Percentiles rank a stretch among this genome's conserved stretches.
Evolutionary conservation across 2,113 vertebrate species (phyloP).

Genomic region (Xerus inauris): DNA sequence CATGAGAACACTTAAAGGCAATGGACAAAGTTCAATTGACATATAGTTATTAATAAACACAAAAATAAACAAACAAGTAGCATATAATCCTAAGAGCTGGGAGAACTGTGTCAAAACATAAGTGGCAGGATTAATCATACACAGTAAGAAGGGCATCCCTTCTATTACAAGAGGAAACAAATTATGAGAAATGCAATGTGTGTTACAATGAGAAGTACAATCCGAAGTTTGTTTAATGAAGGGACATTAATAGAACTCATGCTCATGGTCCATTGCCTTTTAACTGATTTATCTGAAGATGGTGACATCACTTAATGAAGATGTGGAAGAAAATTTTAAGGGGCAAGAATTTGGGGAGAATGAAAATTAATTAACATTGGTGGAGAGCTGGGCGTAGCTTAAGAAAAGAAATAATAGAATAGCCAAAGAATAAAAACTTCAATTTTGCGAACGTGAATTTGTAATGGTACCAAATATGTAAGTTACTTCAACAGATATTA

Average conservation of each 20-base stretch:
- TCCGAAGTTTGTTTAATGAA: neutral
- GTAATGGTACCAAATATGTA: neutral
- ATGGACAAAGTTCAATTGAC: neutral
- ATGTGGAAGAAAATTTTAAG: neutral
- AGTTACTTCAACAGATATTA: neutral
- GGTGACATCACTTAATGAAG: neutral
- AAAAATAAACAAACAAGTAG: neutral
- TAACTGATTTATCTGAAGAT: neutral
- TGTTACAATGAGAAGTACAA: neutral
- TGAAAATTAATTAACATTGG: neutral
- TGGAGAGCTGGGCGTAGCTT: neutral
- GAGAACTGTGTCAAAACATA: neutral
- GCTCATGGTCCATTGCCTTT: neutral
- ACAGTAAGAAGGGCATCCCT: neutral
- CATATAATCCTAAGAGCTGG: neutral
- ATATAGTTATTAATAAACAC: neutral
- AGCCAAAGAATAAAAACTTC: neutral
- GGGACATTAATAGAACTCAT: neutral
- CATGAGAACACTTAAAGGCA: neutral
- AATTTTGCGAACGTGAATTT: neutral
- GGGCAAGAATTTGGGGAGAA: neutral
- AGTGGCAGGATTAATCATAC: neutral
- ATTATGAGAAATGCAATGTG: neutral
- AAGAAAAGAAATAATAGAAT: neutral
- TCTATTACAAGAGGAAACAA: neutral